Conservation (phyloP, 92 coral and sea anemone genomes). For the Palythoa heliodiscus region DNA sequence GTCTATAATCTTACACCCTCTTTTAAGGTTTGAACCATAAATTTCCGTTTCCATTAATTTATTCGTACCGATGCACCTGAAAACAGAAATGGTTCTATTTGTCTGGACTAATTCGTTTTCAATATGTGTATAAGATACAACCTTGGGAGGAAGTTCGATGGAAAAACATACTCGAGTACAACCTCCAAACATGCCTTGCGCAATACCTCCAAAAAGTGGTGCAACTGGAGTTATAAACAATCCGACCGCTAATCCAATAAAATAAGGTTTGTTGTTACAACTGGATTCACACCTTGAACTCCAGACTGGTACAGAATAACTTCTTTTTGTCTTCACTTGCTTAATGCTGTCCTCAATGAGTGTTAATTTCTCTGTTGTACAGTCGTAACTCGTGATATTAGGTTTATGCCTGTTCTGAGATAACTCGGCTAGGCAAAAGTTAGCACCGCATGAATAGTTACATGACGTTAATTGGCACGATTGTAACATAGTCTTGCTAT, state of each 20-base stretch:
- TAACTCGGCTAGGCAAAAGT: conserved; percentile 7
- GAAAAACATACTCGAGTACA: background rate
- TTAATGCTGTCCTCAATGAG: background rate
- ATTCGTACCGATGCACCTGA: background rate
- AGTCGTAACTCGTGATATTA: background rate
- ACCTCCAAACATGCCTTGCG: background rate
- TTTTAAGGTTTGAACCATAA: background rate
- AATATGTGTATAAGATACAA: background rate
- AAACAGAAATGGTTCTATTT: background rate
- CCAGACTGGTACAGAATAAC: background rate
- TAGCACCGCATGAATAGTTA: background rate
- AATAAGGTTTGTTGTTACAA: background rate
- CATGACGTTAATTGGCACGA: conserved; percentile 7
- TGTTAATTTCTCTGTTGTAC: background rate
- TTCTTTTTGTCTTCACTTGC: background rate
- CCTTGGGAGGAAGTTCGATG: background rate
- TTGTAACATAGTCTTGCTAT: no score
- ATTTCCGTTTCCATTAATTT: background rate
- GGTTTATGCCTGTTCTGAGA: background rate
- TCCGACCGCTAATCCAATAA: background rate
- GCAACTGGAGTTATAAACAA: background rate
- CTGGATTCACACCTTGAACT: background rate
- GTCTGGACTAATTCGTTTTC: background rate
- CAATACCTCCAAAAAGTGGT: background rate
- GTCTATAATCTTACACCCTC: background rate